phyloP scores from a whole-genome alignment of 2,113 vertebrate genomes.

The Paramormyrops kingsleyae region DNA sequence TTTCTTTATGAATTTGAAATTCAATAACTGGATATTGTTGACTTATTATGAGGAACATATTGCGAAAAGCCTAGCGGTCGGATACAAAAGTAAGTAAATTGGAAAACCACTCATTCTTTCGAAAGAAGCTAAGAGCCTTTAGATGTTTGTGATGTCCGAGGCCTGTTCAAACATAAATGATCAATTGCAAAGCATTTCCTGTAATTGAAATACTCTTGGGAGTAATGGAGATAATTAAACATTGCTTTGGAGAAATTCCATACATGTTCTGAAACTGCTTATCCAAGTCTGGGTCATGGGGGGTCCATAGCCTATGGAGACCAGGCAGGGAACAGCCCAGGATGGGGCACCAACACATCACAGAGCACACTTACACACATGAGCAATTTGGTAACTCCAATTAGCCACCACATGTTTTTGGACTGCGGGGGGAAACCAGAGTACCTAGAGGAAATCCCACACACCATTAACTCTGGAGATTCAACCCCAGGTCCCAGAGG shows the following conservation, averaged over 20 bases:
- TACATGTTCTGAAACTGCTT: no score
- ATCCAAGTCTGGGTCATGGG: no score
- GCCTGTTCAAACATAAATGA: neutral
- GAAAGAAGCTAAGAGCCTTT: neutral
- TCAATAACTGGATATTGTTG: neutral
- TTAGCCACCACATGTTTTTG: no score
- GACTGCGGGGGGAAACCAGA: no score
- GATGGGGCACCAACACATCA: no score
- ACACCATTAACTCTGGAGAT: no score
- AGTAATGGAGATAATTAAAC: neutral
- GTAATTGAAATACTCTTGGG: neutral
- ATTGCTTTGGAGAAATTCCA: neutral
- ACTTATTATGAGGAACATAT: neutral
- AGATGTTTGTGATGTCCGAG: neutral
- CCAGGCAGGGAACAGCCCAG: no score
- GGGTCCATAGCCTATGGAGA: no score
- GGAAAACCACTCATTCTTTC: neutral
- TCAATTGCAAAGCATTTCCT: neutral
- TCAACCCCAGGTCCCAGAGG: no score
- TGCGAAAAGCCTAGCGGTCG: neutral
- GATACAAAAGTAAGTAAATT: neutral
- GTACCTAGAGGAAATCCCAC: no score
- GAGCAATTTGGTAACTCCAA: no score
- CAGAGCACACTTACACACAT: no score
- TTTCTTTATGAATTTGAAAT: neutral